Base-by-base conservation (phyloP, 2,113 vertebrate species). In the Geothlypis trichas region DNA sequence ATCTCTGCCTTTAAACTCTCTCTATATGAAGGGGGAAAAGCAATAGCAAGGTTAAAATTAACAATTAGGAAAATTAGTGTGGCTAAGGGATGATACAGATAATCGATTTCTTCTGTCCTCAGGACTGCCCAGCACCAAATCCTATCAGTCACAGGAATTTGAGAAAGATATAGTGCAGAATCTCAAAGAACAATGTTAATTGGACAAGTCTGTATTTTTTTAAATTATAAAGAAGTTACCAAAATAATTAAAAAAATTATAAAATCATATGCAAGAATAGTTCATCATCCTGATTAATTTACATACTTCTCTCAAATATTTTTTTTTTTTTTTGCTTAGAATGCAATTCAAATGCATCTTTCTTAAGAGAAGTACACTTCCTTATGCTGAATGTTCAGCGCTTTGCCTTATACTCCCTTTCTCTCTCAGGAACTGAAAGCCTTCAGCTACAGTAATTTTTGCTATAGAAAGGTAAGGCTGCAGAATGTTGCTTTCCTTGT, bases 11-110 rank as follows among this genome's bases (percentile, higher is more conserved):
- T 82, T 72, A 90, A 90, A 46, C 3, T 62, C 2, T 63, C 21
- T 19, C 14, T 66, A 14, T 30, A 52, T 12, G 2, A 19, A 73
- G 15, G 2, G 4, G 4, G 2, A 18, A 68, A 84, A 83, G 6
- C 10, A 65, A 90, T 18, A 73, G 2, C 2, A 13, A 88, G 74
- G 11, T 41, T 41, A 92, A 89, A 91, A 71, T 8, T 3, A 91
- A 51, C 4, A 89, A 71, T 81, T 91, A 94, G 4, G 4, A 92
- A 74, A 81, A 86, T 42, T 35, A 30, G 1, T 8, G 6, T 51
- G 26, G 10, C 13, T 77, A 63, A 28, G 15, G 4, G 37, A 51
- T 71, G 18, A 15, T 58, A 41, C 0, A 0, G 13, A 9, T 15
- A 74, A 71, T 11, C 67, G 9, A 47, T 59, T 84, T 81, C 35